phyloP scores from a whole-genome alignment of 2,888 invertebrate species.

The Ethmia dodecea region DNA sequence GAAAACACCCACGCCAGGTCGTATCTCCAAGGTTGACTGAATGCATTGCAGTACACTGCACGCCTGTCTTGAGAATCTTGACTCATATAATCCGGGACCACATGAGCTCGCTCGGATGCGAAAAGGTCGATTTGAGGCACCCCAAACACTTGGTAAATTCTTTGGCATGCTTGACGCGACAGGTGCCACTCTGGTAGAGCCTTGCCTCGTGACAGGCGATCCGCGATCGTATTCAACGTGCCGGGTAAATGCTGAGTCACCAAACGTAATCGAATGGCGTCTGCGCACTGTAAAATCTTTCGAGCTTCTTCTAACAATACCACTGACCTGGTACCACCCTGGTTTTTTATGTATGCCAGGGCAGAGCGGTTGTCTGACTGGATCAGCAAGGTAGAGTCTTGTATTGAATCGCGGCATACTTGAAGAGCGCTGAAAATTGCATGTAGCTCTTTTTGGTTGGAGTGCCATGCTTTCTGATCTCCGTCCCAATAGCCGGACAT shows the following conservation, averaged over 20 bases:
- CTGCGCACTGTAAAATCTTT: neutral
- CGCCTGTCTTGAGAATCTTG: neutral
- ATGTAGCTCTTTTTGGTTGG: constrained; percentile 21
- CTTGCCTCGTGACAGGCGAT: constrained; percentile 14
- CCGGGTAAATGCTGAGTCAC: constrained; percentile 17
- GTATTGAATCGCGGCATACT: constrained; percentile 5
- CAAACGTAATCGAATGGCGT: constrained; percentile 10
- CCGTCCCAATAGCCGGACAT: constrained; percentile 16
- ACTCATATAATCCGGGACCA: constrained; percentile 11
- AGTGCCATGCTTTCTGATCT: constrained; percentile 18
- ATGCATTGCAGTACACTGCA: constrained; percentile 16
- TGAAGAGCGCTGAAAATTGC: constrained; percentile 14
- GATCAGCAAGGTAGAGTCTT: constrained; percentile 8
- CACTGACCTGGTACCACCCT: constrained; percentile 21
- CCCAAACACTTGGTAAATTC: constrained; percentile 18
- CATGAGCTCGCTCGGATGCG: constrained; percentile 11
- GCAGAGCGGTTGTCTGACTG: constrained; percentile 22
- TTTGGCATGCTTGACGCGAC: constrained; percentile 5
- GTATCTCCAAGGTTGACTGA: constrained; percentile 24
- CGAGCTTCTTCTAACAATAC: neutral
- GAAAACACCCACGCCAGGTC: constrained; percentile 28
- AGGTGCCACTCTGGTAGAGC: constrained; percentile 22
- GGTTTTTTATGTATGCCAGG: constrained; percentile 19
- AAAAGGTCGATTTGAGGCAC: constrained; percentile 17
- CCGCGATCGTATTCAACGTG: constrained; percentile 15